Percentiles rank a stretch among this genome's conserved stretches.
Evolutionary conservation across 2,113 vertebrate species (phyloP).

Genomic region (Cyprinus carpio): DNA sequence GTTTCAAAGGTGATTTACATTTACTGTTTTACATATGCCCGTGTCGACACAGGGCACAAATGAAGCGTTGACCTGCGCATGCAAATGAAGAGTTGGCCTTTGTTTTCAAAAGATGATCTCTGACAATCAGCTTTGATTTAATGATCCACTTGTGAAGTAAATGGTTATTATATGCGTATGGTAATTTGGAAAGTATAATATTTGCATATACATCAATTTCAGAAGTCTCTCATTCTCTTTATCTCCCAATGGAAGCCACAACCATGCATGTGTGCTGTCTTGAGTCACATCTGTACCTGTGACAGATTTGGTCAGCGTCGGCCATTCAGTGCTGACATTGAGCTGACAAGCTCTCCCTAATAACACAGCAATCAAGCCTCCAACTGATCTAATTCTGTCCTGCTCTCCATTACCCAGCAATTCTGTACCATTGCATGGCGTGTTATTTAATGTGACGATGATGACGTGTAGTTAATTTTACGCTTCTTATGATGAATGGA

Average conservation of each 20-base stretch:
- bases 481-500: slow-evolving; percentile 8
- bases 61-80: slow-evolving; percentile 7
- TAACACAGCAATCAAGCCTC: slow-evolving; percentile 40
- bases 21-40: slow-evolving; percentile 23
- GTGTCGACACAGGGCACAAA: background rate
- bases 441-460: slow-evolving; percentile 36
- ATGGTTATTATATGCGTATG: background rate
- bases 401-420: slow-evolving; percentile 31
- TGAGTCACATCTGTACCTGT: slow-evolving; percentile 24
- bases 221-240: background rate
- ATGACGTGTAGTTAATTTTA: slow-evolving; percentile 38
- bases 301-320: slow-evolving; percentile 31
- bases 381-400: slow-evolving; percentile 43
- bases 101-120: background rate
- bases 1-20: slow-evolving; percentile 40
- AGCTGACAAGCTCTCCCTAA: slow-evolving; percentile 44
- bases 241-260: slow-evolving; percentile 10
- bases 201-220: background rate
- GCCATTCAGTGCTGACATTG: slow-evolving; percentile 10
- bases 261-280: slow-evolving; percentile 1
- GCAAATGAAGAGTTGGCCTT: slow-evolving; percentile 25
- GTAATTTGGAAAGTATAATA: slow-evolving; percentile 5
- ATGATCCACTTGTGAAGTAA: background rate
- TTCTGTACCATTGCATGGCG: slow-evolving; percentile 9
- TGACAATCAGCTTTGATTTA: background rate